Conservation (phyloP, 2,888 invertebrate genomes). For the Macrosoma leucophasiata region DNA sequence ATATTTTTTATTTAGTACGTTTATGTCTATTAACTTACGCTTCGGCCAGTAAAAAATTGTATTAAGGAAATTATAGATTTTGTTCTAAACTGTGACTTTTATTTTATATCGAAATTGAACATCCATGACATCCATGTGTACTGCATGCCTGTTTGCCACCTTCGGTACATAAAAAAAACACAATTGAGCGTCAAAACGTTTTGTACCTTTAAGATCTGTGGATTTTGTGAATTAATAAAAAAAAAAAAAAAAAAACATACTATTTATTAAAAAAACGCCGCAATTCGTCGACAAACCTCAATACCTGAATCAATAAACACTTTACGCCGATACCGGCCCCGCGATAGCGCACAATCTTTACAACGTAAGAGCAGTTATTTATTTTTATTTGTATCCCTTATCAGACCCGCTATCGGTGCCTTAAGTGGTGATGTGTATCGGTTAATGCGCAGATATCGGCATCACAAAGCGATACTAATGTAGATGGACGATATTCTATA, state of each 20-base stretch:
- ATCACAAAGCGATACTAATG: no score
- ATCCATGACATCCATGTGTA: no score
- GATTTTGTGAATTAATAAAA: neutral
- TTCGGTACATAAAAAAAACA: no score
- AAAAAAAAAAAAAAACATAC: neutral
- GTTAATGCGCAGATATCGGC: slow-evolving; percentile 19
- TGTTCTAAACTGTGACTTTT: no score
- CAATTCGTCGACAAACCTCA: no score
- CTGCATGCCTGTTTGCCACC: no score
- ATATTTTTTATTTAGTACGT: no score
- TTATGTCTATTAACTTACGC: no score
- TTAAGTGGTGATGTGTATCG: slow-evolving; percentile 67
- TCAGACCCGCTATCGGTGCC: slow-evolving; percentile 53
- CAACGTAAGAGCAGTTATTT: slow-evolving; percentile 55
- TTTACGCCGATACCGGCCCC: slow-evolving; percentile 11
- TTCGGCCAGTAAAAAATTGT: no score
- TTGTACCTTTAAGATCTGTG: neutral
- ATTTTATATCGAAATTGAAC: no score
- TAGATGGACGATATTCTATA: slow-evolving; percentile 10
- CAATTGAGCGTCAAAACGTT: neutral
- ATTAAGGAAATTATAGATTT: no score
- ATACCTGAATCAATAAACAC: slow-evolving; percentile 2
- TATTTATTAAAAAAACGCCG: no score
- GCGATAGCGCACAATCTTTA: slow-evolving; percentile 62
- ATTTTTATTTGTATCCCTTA: slow-evolving; percentile 65